Evolutionary conservation across 2,888 invertebrate species (phyloP), one percentile per base, ranked within the genome.

Genomic region (Drosophila basisetae): DNA sequence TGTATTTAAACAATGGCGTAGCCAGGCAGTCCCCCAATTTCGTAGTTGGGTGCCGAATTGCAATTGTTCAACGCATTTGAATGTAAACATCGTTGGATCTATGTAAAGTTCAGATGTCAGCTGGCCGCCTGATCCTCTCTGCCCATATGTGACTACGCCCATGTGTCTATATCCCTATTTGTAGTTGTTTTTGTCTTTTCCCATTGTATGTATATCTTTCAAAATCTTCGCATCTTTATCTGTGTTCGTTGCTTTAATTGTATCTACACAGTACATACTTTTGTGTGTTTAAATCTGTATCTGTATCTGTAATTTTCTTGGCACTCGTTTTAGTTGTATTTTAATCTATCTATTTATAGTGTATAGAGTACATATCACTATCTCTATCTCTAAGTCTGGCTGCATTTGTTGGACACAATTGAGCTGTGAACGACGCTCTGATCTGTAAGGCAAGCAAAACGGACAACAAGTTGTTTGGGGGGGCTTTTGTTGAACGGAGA

Each of bases 361-460:
- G 22, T 37, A n/a, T 28, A 4, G n/a, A n/a, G n/a, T 18, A 22
- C 11, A 22, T 22, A 28, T 52, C 11, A 11, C 7, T 37, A n/a
- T 50, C 37, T 60, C 2, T 25, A 18, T 39, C 18, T 22, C 1
- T 18, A 35, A 37, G 18, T 37, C 9, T 30, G 22, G 30, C 30
- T 60, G 28, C 43, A 39, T 39, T n/a, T 50, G 25, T 31, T 37
- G n/a, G 13, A 39, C 43, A 65, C 74, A 84, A 80, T 84, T 69
- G 64, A 70, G 80, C 68, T 73, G 33, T 60, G 63, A 69, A 59
- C 64, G 72, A 68, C 66, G 69, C 78, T 80, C 84, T 89, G 84
- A 86, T 86, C 72, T 69, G 60, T 73, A 77, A 73, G 49, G 78
- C 80, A 88, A 82, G 89, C 75, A 84, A 63, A 67, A 49, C 33